phyloP scores from a whole-genome alignment of 2,888 invertebrate species.

The Parnassius apollo region DNA sequence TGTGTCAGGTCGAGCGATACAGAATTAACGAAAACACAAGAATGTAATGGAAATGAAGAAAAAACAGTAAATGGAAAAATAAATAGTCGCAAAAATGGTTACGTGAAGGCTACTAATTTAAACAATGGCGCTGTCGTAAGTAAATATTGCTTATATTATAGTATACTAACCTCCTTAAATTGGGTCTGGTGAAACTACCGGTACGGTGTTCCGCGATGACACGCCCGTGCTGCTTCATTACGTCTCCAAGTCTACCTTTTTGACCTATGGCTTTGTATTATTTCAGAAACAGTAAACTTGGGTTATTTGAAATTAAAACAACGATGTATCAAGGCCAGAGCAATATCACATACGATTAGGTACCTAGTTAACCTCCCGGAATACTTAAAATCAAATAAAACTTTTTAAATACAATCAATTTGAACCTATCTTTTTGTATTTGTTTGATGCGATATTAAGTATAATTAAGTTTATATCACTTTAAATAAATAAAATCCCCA shows the following conservation, averaged over 20 bases:
- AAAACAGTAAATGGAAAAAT: slow-evolving; percentile 53
- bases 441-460: too few relatives aligned
- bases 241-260: not conserved
- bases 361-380: not conserved
- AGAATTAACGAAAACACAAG: slow-evolving; percentile 38
- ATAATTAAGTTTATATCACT: too few relatives aligned
- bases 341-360: slow-evolving; percentile 11
- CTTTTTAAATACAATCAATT: too few relatives aligned
- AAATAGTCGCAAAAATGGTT: slow-evolving; percentile 54
- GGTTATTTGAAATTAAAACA: slow-evolving; percentile 10
- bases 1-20: slow-evolving; percentile 39
- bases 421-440: too few relatives aligned
- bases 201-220: not conserved
- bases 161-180: slow-evolving; percentile 33
- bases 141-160: slow-evolving; percentile 41
- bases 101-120: slow-evolving; percentile 42
- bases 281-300: slow-evolving; percentile 1
- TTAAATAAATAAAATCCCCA: too few relatives aligned
- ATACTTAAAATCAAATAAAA: not conserved
- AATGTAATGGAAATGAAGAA: slow-evolving; percentile 45
- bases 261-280: not conserved
- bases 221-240: not conserved
- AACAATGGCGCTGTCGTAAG: slow-evolving; percentile 60
- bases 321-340: slow-evolving; percentile 8
- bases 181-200: slow-evolving; percentile 5